Conservation (phyloP, 2,888 invertebrate genomes). For the Osmoderma eremita region DNA sequence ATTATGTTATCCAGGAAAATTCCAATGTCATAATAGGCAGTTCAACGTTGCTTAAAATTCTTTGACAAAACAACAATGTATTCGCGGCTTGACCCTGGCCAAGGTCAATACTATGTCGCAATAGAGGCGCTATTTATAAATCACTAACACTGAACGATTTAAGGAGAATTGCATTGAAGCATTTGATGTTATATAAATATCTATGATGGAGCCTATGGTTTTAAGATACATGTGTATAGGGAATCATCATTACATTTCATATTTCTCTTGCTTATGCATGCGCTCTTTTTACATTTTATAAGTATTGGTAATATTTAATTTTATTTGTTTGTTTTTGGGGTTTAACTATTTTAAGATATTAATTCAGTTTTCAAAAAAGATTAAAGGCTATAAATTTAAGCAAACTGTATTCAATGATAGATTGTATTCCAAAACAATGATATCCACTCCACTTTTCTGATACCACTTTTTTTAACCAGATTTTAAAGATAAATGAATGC, state of each 20-base stretch:
- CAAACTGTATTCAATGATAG: too few species aligned
- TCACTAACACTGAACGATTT: neutral
- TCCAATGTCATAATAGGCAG: constrained; percentile 26
- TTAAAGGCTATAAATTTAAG: too few species aligned
- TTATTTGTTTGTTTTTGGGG: too few species aligned
- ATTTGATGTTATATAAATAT: constrained; percentile 28
- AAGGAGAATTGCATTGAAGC: constrained; percentile 5
- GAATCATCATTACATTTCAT: constrained; percentile 11
- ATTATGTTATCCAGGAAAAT: constrained; percentile 22
- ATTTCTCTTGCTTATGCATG: constrained; percentile 29
- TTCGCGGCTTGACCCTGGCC: constrained; percentile 20
- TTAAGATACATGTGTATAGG: constrained; percentile 6
- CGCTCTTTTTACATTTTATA: constrained; percentile 30
- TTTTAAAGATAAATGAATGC: too few species aligned
- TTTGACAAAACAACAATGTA: constrained; percentile 32
- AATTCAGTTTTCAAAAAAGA: too few species aligned
- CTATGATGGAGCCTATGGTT: neutral
- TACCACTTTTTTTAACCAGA: too few species aligned
- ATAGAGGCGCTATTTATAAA: constrained; percentile 23
- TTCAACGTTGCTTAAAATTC: constrained; percentile 18
- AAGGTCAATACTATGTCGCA: constrained; percentile 21
- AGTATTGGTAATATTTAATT: too few species aligned
- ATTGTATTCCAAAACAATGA: too few species aligned
- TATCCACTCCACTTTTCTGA: too few species aligned
- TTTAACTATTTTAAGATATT: too few species aligned